These are phyloP conservation scores for Philopedon plagiatum DNA, from an alignment of 2,888 invertebrate species.

Conservation along the genomic window DNA sequence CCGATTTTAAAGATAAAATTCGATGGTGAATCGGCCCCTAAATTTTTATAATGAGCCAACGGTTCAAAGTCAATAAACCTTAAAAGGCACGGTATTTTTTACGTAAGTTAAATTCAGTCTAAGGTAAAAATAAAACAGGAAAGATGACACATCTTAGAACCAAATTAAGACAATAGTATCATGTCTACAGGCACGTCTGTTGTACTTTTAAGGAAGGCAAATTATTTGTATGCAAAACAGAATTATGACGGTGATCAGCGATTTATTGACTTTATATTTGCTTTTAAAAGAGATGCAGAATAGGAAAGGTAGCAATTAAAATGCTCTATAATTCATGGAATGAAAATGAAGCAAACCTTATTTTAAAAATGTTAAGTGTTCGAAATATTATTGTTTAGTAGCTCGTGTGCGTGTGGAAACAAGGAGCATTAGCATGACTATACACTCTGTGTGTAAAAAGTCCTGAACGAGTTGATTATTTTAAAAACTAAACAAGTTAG, in stretches of 20 bases:
- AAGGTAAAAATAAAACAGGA: constrained; percentile 20
- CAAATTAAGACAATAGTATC: constrained; percentile 49
- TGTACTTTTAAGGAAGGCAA: constrained; percentile 24
- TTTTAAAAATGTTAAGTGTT: neutral
- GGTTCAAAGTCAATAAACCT: too few species aligned
- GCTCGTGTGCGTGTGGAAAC: neutral
- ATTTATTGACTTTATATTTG: constrained; percentile 8
- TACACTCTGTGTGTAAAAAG: too few species aligned
- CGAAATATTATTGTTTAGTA: neutral
- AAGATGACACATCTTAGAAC: constrained; percentile 41
- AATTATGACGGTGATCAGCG: constrained; percentile 3
- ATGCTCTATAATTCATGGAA: too few species aligned
- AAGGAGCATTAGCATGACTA: too few species aligned
- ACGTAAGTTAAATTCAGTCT: neutral
- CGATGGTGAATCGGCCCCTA: too few species aligned
- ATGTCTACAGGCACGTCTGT: constrained; percentile 42
- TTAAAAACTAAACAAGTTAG: too few species aligned
- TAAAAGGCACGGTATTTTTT: too few species aligned
- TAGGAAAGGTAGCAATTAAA: neutral
- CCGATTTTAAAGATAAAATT: too few species aligned
- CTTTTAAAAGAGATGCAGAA: neutral
- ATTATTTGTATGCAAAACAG: constrained; percentile 24
- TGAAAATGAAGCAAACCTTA: neutral
- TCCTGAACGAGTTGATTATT: too few species aligned
- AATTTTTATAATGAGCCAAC: too few species aligned